Conservation (phyloP, 2,888 invertebrate species). For the Polietes domitor region DNA sequence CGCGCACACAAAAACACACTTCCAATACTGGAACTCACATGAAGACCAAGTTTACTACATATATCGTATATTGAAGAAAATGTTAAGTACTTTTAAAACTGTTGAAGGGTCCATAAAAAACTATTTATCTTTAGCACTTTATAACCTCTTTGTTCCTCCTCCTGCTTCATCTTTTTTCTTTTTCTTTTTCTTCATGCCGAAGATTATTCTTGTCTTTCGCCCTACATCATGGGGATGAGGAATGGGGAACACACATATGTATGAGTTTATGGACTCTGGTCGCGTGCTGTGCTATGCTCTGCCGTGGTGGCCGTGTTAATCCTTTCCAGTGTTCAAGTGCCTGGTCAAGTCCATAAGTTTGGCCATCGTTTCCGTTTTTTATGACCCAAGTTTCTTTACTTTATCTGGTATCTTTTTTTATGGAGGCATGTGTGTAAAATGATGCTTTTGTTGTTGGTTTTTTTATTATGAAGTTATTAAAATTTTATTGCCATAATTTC, state of each 20-base stretch:
- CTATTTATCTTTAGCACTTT: constrained; percentile 64
- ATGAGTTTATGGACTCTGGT: constrained; percentile 52
- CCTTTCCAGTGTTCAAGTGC: constrained; percentile 22
- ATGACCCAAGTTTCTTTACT: constrained; percentile 25
- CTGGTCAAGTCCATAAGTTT: constrained; percentile 22
- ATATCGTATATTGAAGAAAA: neutral
- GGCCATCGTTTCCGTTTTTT: constrained; percentile 20
- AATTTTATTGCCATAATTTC: constrained; percentile 57
- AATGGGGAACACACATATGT: too few species aligned
- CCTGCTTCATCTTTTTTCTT: neutral
- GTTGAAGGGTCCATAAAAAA: constrained; percentile 64
- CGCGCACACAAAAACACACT: neutral
- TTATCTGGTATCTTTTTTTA: constrained; percentile 16
- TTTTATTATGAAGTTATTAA: constrained; percentile 54
- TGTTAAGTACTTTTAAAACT: constrained; percentile 65
- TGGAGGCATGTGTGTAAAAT: neutral
- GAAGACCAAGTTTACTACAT: neutral
- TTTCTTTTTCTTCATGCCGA: neutral
- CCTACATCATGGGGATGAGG: neutral
- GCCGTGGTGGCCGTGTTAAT: constrained; percentile 57
- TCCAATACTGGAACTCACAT: neutral
- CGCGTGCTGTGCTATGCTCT: constrained; percentile 55
- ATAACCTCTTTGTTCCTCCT: constrained; percentile 43
- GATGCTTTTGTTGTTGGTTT: neutral
- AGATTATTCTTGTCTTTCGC: neutral